These are phyloP conservation scores for Andrena dorsata DNA, from an alignment of 2,888 invertebrate species.

Conservation along the genomic window DNA sequence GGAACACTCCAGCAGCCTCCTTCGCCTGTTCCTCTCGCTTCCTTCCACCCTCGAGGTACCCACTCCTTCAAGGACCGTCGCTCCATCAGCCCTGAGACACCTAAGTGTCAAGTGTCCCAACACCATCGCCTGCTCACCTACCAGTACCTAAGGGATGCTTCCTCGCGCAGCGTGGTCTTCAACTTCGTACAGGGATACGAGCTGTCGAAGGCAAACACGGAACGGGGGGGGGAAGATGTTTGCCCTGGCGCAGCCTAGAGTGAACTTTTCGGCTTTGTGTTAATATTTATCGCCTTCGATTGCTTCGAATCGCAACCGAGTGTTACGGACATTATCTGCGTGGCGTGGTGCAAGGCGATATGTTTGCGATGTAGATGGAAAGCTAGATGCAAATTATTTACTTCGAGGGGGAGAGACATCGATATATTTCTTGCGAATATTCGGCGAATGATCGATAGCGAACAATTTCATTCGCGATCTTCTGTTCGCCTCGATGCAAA, in stretches of 20 bases:
- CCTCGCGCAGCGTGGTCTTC: conserved; percentile 36
- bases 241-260: too few species aligned
- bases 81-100: conserved; percentile 74
- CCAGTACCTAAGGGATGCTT: conserved; percentile 31
- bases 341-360: background rate
- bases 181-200: conserved; percentile 53
- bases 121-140: conserved; percentile 49
- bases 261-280: background rate
- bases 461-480: too few species aligned
- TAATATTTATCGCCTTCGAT: background rate
- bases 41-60: conserved; percentile 66
- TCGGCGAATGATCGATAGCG: too few species aligned
- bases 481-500: background rate
- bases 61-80: conserved; percentile 67
- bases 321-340: background rate
- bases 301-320: background rate
- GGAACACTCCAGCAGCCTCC: conserved; percentile 60
- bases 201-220: conserved; percentile 71
- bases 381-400: background rate
- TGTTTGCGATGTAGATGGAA: background rate
- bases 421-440: too few species aligned
- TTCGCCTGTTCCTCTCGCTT: conserved; percentile 59
- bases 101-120: conserved; percentile 81
- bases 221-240: conserved; percentile 11
- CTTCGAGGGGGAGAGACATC: too few species aligned